These are phyloP conservation scores for Mustela nigripes DNA, from an alignment of 2,113 vertebrate species.

Conservation along the genomic window DNA sequence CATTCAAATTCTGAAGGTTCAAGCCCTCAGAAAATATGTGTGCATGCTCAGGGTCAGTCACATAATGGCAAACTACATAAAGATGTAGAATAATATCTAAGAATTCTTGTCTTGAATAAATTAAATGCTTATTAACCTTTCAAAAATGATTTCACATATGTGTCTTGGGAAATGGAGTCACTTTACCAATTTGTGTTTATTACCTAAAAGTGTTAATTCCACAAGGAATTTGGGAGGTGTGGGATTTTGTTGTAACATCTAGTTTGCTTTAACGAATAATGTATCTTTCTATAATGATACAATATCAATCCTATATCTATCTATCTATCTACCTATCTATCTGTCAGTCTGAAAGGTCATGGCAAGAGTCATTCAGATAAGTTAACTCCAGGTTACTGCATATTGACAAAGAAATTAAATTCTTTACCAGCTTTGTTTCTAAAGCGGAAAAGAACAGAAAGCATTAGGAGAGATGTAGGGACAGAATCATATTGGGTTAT, in stretches of 20 bases:
- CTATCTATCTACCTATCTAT: not conserved
- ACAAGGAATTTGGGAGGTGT: not conserved
- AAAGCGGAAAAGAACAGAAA: not conserved
- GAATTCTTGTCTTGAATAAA: slow-evolving; percentile 43
- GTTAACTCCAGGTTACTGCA: not conserved
- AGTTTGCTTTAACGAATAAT: slow-evolving; percentile 70
- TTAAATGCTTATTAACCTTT: slow-evolving; percentile 62
- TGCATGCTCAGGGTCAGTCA: not conserved
- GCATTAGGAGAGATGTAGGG: not conserved
- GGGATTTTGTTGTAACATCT: slow-evolving; percentile 36
- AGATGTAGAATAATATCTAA: slow-evolving; percentile 50
- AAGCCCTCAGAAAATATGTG: slow-evolving; percentile 27
- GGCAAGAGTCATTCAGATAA: not conserved
- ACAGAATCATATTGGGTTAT: not conserved
- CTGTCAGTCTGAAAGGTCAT: not conserved
- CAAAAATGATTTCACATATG: slow-evolving; percentile 60
- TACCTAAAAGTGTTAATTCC: slow-evolving; percentile 45
- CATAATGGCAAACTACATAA: not conserved
- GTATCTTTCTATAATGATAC: slow-evolving; percentile 58
- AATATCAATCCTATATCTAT: slow-evolving; percentile 48
- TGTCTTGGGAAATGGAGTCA: slow-evolving; percentile 12
- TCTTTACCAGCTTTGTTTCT: not conserved
- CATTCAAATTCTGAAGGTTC: slow-evolving; percentile 47
- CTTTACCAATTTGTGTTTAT: slow-evolving; percentile 55
- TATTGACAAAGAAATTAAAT: not conserved